phyloP scores from a whole-genome alignment of 2,797 vertebrate species.

The Cuniculus paca region DNA sequence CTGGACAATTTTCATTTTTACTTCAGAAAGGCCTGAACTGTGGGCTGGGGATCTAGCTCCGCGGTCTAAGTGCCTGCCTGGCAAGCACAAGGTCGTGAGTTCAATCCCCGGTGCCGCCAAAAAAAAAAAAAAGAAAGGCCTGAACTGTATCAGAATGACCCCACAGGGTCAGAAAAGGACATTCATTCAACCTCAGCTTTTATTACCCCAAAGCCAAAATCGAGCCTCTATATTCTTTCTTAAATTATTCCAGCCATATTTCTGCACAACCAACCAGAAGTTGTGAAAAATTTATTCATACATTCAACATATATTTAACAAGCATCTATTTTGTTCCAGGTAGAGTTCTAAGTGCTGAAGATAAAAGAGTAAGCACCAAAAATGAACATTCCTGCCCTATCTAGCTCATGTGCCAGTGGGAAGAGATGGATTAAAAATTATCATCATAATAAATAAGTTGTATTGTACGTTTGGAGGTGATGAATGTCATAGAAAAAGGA shows the following conservation, averaged over 20 bases:
- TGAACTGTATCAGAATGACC: slow-evolving; percentile 2
- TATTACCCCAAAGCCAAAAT: not conserved
- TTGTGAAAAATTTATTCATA: not conserved
- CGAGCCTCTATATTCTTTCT: not conserved
- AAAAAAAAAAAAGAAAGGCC: too few species aligned
- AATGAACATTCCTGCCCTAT: not conserved
- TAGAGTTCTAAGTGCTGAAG: not conserved
- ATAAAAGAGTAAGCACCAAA: not conserved
- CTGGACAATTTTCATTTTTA: not conserved
- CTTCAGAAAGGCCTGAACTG: too few species aligned
- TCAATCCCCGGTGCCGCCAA: too few species aligned
- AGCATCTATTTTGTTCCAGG: not conserved
- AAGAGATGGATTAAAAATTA: not conserved
- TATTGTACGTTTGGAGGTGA: not conserved
- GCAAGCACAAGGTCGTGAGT: too few species aligned
- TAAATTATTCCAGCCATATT: not conserved
- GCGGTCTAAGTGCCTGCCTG: too few species aligned
- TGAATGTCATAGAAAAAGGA: not conserved
- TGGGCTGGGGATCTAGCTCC: too few species aligned
- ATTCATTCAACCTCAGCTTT: not conserved
- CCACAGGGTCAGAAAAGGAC: not conserved
- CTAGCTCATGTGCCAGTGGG: not conserved
- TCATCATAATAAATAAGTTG: not conserved
- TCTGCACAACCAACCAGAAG: slow-evolving; percentile 2
- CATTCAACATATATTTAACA: not conserved